These are phyloP conservation scores for Perca fluviatilis DNA, from an alignment of 2,113 vertebrate genomes.

Conservation along the genomic window DNA sequence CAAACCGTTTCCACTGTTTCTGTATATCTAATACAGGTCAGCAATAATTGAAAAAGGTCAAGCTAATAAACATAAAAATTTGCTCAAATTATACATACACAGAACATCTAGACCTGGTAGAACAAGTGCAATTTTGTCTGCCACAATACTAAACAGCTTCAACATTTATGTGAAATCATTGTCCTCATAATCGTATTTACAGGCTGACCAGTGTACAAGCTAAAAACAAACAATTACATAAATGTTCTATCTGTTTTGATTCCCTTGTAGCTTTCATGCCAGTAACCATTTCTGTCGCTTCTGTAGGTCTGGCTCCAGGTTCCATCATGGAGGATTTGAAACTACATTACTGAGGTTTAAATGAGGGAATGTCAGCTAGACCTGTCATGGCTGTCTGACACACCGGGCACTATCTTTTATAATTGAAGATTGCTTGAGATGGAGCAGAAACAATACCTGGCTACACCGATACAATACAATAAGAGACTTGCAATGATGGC, in stretches of 20 bases:
- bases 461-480: constrained; percentile 37
- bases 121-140: background rate
- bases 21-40: background rate
- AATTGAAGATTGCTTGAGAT: constrained; percentile 54
- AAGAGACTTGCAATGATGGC: constrained; percentile 47
- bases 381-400: constrained; percentile 47
- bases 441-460: constrained; percentile 48
- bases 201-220: background rate
- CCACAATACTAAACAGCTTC: background rate
- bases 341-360: constrained; percentile 49
- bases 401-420: constrained; percentile 46
- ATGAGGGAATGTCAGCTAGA: constrained; percentile 50
- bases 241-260: constrained; percentile 4
- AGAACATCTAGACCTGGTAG: background rate
- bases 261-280: constrained; percentile 1
- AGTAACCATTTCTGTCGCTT: background rate
- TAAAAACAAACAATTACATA: background rate
- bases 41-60: background rate
- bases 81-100: background rate
- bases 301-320: constrained; percentile 1
- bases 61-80: background rate
- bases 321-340: constrained; percentile 59
- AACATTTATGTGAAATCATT: constrained; percentile 2
- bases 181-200: background rate
- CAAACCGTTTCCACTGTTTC: background rate